Evolutionary conservation across 2,888 invertebrate genomes (phyloP).

Genomic region (Rhagonycha lutea): DNA sequence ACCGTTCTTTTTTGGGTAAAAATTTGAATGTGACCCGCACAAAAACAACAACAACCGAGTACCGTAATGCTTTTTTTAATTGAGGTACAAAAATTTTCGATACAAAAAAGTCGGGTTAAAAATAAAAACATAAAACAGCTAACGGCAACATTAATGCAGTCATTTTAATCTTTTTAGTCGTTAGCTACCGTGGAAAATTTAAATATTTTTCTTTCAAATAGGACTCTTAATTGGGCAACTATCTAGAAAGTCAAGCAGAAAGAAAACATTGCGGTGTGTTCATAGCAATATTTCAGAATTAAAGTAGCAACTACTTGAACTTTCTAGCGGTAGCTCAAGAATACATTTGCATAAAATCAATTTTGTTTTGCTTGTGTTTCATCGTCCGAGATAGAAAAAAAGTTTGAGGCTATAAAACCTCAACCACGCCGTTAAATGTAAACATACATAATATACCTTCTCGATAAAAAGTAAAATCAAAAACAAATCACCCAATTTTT

Average conservation of each 20-base stretch:
- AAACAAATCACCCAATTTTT: neutral
- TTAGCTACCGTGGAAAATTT: neutral
- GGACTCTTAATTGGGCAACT: neutral
- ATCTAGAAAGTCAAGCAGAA: neutral
- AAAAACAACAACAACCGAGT: neutral
- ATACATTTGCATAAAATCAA: conserved; percentile 26
- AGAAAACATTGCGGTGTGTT: neutral
- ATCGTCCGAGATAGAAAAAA: conserved; percentile 6
- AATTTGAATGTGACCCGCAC: too few species aligned
- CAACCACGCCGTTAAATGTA: neutral
- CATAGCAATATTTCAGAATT: conserved; percentile 13
- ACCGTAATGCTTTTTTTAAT: neutral
- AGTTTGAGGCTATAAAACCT: neutral
- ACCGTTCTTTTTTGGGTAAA: neutral
- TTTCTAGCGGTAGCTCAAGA: conserved; percentile 15
- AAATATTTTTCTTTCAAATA: conserved; percentile 2
- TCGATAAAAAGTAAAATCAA: neutral
- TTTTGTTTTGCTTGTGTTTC: conserved; percentile 15
- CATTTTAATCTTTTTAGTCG: conserved; percentile 1
- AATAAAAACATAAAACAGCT: neutral
- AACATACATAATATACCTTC: neutral
- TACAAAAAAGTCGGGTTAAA: neutral
- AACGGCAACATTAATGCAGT: conserved; percentile 12
- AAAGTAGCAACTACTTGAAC: conserved; percentile 21
- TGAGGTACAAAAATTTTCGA: neutral